Evolutionary conservation across 2,113 vertebrate genomes (phyloP).

Genomic region (Macaca nemestrina): DNA sequence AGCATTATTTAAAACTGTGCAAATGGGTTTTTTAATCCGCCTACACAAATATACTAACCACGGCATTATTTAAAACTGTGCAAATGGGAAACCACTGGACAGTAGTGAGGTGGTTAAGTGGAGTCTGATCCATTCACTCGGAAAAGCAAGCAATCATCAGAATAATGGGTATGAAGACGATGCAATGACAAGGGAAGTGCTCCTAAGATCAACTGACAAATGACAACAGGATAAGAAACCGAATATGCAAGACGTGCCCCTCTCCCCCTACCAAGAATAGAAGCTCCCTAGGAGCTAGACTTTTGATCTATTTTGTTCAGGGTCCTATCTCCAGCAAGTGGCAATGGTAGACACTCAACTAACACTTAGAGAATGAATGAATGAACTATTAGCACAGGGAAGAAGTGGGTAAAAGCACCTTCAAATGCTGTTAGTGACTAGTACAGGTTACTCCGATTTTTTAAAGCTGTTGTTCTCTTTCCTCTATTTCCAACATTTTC

Average conservation of each 20-base stretch:
- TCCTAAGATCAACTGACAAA: not conserved
- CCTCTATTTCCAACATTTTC: conserved; percentile 15
- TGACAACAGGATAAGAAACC: not conserved
- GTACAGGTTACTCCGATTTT: not conserved
- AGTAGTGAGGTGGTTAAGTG: not conserved
- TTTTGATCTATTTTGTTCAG: not conserved
- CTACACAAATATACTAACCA: not conserved
- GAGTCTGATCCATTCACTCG: not conserved
- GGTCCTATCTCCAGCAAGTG: not conserved
- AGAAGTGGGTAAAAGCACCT: not conserved
- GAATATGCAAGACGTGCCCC: not conserved
- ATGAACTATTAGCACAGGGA: not conserved
- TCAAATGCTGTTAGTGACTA: not conserved
- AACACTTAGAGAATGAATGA: not conserved
- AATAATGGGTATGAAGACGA: not conserved
- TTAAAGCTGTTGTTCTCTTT: not conserved
- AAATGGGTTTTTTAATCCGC: not conserved
- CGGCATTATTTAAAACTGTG: not conserved
- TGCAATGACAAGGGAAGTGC: rapidly evolving
- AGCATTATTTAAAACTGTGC: too few species aligned
- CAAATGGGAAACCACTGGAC: not conserved
- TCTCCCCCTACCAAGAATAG: not conserved
- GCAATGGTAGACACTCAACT: not conserved
- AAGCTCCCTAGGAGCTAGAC: not conserved
- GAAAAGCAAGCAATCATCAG: not conserved